Evolutionary conservation across 92 coral and sea anemone genomes (phyloP).

Genomic region (Paramuricea clavata): DNA sequence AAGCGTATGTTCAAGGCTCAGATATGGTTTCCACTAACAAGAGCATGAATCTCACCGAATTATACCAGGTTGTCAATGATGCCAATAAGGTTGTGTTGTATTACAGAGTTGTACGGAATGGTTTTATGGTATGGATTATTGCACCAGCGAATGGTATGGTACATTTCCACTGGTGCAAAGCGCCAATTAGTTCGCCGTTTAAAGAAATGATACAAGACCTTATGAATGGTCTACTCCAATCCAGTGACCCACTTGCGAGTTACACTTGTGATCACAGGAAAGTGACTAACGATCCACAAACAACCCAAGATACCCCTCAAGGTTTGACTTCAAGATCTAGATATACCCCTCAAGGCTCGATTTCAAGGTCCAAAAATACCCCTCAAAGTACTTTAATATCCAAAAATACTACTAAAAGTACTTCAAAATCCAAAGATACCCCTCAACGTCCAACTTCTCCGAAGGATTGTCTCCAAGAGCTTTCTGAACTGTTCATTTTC

Average conservation of each 20-base stretch:
- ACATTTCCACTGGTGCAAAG: constrained; percentile 28
- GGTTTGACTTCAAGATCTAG: neutral
- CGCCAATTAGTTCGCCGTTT: neutral
- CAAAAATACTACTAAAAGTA: neutral
- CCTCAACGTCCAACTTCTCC: neutral
- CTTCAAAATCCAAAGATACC: neutral
- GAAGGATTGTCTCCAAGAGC: constrained; percentile 11
- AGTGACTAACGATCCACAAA: neutral
- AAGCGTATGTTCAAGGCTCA: constrained; percentile 23
- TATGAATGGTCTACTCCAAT: constrained; percentile 15
- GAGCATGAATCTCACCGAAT: neutral
- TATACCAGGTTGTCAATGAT: neutral
- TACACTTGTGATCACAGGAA: constrained; percentile 42
- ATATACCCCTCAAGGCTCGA: neutral
- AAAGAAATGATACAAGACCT: neutral
- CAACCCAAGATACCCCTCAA: neutral
- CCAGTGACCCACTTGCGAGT: constrained; percentile 22
- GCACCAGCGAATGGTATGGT: constrained; percentile 11
- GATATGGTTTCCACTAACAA: neutral
- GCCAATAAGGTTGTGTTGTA: constrained; percentile 15
- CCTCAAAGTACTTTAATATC: neutral
- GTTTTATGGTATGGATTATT: constrained; percentile 37
- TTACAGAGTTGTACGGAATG: constrained; percentile 37
- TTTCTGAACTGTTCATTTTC: constrained; percentile 22
- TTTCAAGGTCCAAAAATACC: neutral